phyloP scores from a whole-genome alignment of 2,797 vertebrate species.

The Mastacembelus armatus region DNA sequence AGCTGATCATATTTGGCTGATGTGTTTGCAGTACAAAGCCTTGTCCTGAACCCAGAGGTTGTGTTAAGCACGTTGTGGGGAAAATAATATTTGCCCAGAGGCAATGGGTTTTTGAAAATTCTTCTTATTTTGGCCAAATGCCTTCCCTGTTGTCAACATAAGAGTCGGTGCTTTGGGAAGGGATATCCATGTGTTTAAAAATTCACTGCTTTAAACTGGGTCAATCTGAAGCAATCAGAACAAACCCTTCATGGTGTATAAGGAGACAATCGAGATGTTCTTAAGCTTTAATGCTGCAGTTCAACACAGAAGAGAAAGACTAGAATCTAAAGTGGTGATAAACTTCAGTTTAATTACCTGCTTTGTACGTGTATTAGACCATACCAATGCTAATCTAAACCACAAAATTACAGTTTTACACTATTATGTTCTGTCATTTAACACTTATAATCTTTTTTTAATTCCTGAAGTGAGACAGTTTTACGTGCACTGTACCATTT shows the following conservation, averaged over 20 bases:
- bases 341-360: not conserved
- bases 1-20: not conserved
- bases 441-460: not conserved
- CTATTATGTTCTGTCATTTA: not conserved
- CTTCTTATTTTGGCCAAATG: conserved; percentile 31
- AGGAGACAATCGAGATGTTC: conserved; percentile 42
- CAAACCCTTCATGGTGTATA: conserved; percentile 27
- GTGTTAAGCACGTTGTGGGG: conserved; percentile 13
- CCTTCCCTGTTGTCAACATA: conserved; percentile 37
- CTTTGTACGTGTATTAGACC: not conserved
- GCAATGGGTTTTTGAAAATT: conserved; percentile 17
- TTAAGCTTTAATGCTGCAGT: conserved; percentile 33
- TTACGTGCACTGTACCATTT: not conserved
- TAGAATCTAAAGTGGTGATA: not conserved
- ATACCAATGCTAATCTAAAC: not conserved
- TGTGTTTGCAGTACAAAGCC: conserved; percentile 16
- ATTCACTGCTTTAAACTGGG: conserved; percentile 53
- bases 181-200: conserved; percentile 40
- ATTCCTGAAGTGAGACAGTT: not conserved
- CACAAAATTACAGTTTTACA: not conserved
- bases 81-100: conserved; percentile 31
- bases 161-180: conserved; percentile 30
- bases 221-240: conserved; percentile 57
- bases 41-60: conserved; percentile 16
- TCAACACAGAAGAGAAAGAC: conserved; percentile 8